A percentile compares a stretch with the other conserved stretches of the same genome.
phyloP scores from a whole-genome alignment of 2,888 invertebrate genomes.

The Amaurobius ferox region DNA sequence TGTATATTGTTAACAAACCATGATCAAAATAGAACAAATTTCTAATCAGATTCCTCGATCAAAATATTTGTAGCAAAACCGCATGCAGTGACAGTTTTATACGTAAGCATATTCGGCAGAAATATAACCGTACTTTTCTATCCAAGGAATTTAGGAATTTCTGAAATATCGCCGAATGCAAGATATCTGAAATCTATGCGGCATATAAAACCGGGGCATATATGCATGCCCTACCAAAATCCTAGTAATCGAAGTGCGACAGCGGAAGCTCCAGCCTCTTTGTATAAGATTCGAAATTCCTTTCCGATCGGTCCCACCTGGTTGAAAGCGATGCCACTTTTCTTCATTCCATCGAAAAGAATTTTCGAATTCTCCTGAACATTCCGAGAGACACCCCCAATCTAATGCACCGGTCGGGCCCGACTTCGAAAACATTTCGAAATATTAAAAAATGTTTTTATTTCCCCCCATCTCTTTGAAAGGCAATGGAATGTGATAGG shows the following conservation, averaged over 20 bases:
- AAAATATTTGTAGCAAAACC: neutral
- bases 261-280: neutral
- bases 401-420: constrained; percentile 12
- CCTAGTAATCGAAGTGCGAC: neutral
- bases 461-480: neutral
- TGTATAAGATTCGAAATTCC: constrained; percentile 26
- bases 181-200: neutral
- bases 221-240: neutral
- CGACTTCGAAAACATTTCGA: constrained; percentile 11
- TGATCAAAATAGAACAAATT: too few relatives aligned
- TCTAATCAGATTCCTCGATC: too few relatives aligned
- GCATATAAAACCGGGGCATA: neutral
- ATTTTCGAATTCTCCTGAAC: constrained; percentile 28
- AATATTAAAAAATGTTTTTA: constrained; percentile 45
- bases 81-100: neutral
- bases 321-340: constrained; percentile 22
- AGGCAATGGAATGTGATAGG: constrained; percentile 12
- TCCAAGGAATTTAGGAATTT: neutral
- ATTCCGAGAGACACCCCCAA: constrained; percentile 27
- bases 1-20: too few relatives aligned
- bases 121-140: neutral
- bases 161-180: too few relatives aligned
- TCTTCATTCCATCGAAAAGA: constrained; percentile 15
- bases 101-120: neutral
- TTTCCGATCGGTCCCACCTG: constrained; percentile 15